Percentiles rank a stretch among this genome's conserved stretches.
These are phyloP conservation scores for Odontamblyopus lacepedii DNA, from an alignment of 2,797 vertebrate genomes.

Conservation along the genomic window DNA sequence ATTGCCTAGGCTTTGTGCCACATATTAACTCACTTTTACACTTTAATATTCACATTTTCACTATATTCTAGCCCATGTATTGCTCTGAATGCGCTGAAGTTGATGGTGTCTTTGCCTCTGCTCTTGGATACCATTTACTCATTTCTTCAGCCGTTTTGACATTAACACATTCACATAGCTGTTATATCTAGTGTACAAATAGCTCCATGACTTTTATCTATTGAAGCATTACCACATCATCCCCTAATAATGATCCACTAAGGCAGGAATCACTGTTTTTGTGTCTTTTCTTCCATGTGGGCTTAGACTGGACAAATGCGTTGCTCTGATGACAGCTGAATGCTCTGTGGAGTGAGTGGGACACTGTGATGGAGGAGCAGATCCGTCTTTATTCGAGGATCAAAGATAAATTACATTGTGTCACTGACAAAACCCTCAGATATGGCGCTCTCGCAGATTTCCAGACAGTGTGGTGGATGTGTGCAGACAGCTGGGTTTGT, in stretches of 20 bases:
- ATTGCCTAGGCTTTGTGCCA: no score
- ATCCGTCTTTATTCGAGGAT: slow-evolving; percentile 39
- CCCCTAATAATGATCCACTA: neutral
- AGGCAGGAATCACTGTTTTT: slow-evolving; percentile 1
- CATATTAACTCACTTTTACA: no score
- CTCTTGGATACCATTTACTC: neutral
- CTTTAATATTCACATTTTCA: no score
- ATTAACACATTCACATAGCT: neutral
- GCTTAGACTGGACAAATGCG: slow-evolving; percentile 14
- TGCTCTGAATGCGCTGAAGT: neutral
- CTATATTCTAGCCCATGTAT: neutral
- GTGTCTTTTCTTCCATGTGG: neutral
- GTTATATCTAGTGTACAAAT: neutral
- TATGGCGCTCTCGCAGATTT: neutral
- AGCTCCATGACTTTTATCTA: neutral
- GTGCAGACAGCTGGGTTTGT: neutral
- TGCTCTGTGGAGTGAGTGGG: slow-evolving; percentile 9
- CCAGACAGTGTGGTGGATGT: neutral
- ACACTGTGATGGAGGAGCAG: neutral
- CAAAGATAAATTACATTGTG: slow-evolving; percentile 26
- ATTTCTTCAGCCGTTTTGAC: neutral
- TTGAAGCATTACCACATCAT: neutral
- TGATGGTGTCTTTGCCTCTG: neutral
- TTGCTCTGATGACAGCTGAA: neutral
- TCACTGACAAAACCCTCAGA: slow-evolving; percentile 23